Base-by-base conservation (phyloP, 2,113 vertebrate species). In the Oncorhynchus kisutch region DNA sequence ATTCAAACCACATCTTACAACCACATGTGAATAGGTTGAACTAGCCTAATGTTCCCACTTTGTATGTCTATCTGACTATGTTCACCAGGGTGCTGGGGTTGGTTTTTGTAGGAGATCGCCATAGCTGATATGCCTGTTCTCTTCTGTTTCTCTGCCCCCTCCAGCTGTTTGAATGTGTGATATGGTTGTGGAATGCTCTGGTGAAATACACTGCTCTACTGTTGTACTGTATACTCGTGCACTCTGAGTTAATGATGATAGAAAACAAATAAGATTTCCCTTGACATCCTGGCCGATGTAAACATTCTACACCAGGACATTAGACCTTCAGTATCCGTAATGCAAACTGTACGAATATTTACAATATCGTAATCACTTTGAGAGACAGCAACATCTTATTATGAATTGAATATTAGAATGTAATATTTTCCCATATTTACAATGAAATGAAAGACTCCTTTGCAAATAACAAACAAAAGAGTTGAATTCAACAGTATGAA, bases 71-170 rank as follows among this genome's bases (percentile, higher is more conserved):
- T 45, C 39, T 45, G 9, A 45, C 39, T 45, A 51, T 25, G 25
- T 24, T 29, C 22, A 24, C 9, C 29, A 7, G 4, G 22, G 60
- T 64, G 51, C 51, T 4, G 51, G 14, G 16, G 0, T 18, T 54
- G 70, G 14, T n/a, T 51, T 74, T 67, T 27, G 45, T 64, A 57
- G 54, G 45, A 59, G n/a, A 20, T n/a, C 29, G 77, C 79, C 77
- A 67, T 39, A 60, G 77, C 51, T 12, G 84, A 81, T 39, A 76
- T 89, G 91, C 89, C 86, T 62, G 89, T 91, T 81, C 81, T 77
- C 45, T 25, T 51, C 20, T 73, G 18, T 75, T 72, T 80, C 73
- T 57, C 65, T 74, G 71, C 7, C 77, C 82, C 72, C 72, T 62
- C 59, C 59, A 62, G 59, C 59, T 62, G 20, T n/a, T 62, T 22